phyloP scores from a whole-genome alignment of 1,140 invertebrate species.

The Nephotettix cincticeps region DNA sequence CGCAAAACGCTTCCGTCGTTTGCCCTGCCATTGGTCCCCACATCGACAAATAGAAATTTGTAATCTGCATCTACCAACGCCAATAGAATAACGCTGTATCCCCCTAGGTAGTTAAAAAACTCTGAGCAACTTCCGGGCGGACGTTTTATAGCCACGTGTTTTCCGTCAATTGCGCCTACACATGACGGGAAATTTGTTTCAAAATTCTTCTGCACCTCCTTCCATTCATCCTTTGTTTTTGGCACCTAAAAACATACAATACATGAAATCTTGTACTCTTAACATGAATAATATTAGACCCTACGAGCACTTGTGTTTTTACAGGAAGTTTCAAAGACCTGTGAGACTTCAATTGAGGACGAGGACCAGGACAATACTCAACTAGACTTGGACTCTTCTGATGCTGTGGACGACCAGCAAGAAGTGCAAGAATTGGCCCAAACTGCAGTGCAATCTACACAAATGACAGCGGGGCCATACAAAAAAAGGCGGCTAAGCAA shows the following conservation, averaged over 20 bases:
- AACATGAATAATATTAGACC: not conserved
- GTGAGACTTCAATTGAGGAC: not conserved
- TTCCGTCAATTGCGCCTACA: slow-evolving; percentile 50
- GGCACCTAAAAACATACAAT: slow-evolving; percentile 9
- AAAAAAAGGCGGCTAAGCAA: too few relatives aligned
- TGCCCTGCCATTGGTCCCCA: slow-evolving; percentile 46
- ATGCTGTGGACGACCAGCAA: not conserved
- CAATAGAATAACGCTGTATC: slow-evolving; percentile 48
- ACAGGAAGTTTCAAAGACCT: not conserved
- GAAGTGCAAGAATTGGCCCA: too few relatives aligned
- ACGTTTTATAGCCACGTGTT: slow-evolving; percentile 45
- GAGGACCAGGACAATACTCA: not conserved
- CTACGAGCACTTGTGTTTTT: not conserved
- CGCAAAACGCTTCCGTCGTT: slow-evolving; percentile 47
- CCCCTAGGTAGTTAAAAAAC: slow-evolving; percentile 49
- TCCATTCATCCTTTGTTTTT: slow-evolving; percentile 38
- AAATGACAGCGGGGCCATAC: too few relatives aligned
- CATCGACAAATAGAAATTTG: slow-evolving; percentile 47
- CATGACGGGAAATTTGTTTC: slow-evolving; percentile 44
- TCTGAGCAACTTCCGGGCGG: slow-evolving; percentile 40
- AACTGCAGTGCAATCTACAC: too few relatives aligned
- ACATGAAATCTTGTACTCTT: not conserved
- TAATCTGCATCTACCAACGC: slow-evolving; percentile 49
- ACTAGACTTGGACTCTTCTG: not conserved
- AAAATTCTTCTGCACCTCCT: slow-evolving; percentile 39